Base-by-base conservation (phyloP, 2,113 vertebrate genomes). In the Mormyrus lacerda region DNA sequence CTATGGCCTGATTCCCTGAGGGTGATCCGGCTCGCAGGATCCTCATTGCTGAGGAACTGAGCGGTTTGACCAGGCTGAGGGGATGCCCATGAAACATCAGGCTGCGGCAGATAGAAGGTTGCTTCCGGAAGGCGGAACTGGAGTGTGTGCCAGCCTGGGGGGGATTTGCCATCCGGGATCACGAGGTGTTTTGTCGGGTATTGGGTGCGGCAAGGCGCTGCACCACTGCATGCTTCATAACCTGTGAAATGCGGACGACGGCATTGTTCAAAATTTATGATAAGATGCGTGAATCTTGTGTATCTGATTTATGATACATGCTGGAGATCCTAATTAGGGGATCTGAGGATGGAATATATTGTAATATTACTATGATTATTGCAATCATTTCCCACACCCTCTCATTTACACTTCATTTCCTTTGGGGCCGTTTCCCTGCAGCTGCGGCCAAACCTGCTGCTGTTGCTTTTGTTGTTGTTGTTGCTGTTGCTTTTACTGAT, bases 331-430 rank as follows among this genome's bases (percentile, higher is more conserved):
- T 35, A 39, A 76, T 76, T 76, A 39, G 61, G n/a, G n/a, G 61
- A 69, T 31, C 51, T 88, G 90, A 61, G 89, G 55, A 61, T 89
- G 91, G 90, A 90, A 44, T 90, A 55, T 90, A 61, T 89, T 85
- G 88, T 88, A 88, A 48, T 51, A 85, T 50, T 13, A 85, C 50
- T 47, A n/a, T 85, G 19, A 85, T 47, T 79, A 79, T 39, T 42
- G 17, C 42, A 19, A 19, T 42, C 42, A 39, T 79, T 87, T 91
- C 89, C 53, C 47, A 39, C 31, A 86, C 45, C 83, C 76, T 0
- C 15, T 85, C 83, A 45, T 58, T 35, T 39, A 82, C 83, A 13
- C 88, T 85, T 65, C 31, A 87, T 82, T 45, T 61, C 24, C 55
- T 27, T 69, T 15, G 73, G 87, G 61, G n/a, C 61, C 10, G 9